Percentiles rank a stretch among this genome's conserved stretches.
These are phyloP conservation scores for Steinernema carpocapsae DNA, from an alignment of 2,888 invertebrate genomes.

Conservation along the genomic window DNA sequence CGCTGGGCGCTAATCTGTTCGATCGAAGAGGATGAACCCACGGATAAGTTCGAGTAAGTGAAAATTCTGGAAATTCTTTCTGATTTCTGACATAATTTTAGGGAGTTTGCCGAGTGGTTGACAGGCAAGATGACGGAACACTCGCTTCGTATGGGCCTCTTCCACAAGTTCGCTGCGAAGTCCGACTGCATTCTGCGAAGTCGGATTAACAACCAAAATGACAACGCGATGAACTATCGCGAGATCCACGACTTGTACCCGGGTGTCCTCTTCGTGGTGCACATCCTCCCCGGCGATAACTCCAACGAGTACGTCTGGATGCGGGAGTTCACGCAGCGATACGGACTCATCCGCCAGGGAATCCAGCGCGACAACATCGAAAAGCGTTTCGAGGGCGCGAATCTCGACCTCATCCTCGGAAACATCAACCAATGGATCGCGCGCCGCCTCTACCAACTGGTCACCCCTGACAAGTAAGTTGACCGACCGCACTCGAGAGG, in stretches of 20 bases:
- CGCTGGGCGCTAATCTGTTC: slow-evolving; percentile 46
- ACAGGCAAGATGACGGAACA: slow-evolving; percentile 32
- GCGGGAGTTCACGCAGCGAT: slow-evolving; percentile 48
- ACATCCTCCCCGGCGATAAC: slow-evolving; percentile 57
- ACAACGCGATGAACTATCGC: slow-evolving; percentile 34
- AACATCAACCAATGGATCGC: slow-evolving; percentile 56
- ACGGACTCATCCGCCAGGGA: slow-evolving; percentile 62
- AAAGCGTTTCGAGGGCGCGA: slow-evolving; percentile 47
- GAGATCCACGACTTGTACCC: slow-evolving; percentile 44
- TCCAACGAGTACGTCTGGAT: slow-evolving; percentile 62
- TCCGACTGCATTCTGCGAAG: slow-evolving; percentile 40
- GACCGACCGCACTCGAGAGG: neutral
- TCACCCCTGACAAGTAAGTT: slow-evolving; percentile 36
- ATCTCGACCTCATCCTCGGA: slow-evolving; percentile 48
- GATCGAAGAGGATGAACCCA: slow-evolving; percentile 25
- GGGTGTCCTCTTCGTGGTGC: slow-evolving; percentile 57
- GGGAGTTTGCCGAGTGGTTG: slow-evolving; percentile 44
- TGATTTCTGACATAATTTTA: slow-evolving; percentile 28
- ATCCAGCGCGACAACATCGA: slow-evolving; percentile 58
- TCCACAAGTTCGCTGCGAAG: slow-evolving; percentile 37
- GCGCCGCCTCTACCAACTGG: slow-evolving; percentile 48
- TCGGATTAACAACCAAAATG: slow-evolving; percentile 33
- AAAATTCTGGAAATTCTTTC: slow-evolving; percentile 16
- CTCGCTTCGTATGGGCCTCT: slow-evolving; percentile 12
- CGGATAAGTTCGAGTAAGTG: slow-evolving; percentile 42